Evolutionary conservation across 2,888 invertebrate species (phyloP).

Genomic region (Agrochola circellaris): DNA sequence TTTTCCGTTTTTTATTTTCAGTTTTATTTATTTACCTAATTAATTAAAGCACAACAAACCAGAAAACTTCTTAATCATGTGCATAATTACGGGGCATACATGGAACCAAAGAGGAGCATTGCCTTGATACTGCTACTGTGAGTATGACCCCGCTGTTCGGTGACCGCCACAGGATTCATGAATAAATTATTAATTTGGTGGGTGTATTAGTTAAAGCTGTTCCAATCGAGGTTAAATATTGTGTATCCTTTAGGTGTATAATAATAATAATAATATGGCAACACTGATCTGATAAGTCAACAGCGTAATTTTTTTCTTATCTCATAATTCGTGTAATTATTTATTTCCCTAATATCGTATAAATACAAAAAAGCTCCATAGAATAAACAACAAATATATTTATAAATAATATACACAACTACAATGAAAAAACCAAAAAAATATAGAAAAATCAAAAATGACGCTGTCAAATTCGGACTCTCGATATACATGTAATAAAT

Average conservation of each 20-base stretch:
- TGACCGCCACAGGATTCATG: neutral
- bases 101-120: neutral
- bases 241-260: neutral
- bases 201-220: neutral
- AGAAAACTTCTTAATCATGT: neutral
- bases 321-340: too few species aligned
- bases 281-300: too few species aligned
- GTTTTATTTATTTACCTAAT: neutral
- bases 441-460: too few species aligned
- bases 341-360: too few species aligned
- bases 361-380: too few species aligned
- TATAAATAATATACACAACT: too few species aligned
- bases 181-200: constrained; percentile 11
- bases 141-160: neutral
- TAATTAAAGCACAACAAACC: neutral
- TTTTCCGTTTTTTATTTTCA: neutral
- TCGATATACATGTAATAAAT: too few species aligned
- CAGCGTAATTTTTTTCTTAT: too few species aligned
- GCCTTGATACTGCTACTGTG: neutral
- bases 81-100: neutral
- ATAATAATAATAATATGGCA: too few species aligned
- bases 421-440: too few species aligned
- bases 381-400: too few species aligned
- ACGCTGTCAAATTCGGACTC: too few species aligned
- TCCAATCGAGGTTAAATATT: neutral